Conservation (phyloP, 2,888 invertebrate genomes). For the Cheilosia variabilis region DNA sequence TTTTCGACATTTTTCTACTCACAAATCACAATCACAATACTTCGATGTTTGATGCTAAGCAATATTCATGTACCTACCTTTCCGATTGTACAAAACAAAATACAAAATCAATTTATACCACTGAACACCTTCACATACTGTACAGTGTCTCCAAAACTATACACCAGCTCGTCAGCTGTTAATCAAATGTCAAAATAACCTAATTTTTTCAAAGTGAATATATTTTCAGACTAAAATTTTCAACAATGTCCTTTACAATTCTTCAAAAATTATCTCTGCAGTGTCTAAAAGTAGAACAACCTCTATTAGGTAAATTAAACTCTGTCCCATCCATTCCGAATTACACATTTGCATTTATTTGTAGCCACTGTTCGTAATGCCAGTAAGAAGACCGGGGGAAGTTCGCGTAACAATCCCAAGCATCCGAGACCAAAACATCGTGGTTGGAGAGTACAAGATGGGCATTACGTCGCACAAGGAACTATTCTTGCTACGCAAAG, state of each 20-base stretch:
- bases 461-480: slow-evolving; percentile 87
- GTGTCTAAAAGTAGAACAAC: slow-evolving; percentile 80
- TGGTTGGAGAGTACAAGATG: slow-evolving; percentile 91
- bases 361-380: slow-evolving; percentile 85
- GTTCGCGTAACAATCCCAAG: slow-evolving; percentile 88
- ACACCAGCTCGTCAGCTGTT: slow-evolving; percentile 16
- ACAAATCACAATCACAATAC: too few species aligned
- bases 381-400: slow-evolving; percentile 90
- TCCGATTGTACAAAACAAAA: too few species aligned
- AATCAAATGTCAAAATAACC: slow-evolving; percentile 36
- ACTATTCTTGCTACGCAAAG: slow-evolving; percentile 89
- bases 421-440: slow-evolving; percentile 90
- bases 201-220: slow-evolving; percentile 1
- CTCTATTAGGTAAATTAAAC: slow-evolving; percentile 79
- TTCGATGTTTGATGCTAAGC: too few species aligned
- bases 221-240: not conserved
- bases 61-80: too few species aligned
- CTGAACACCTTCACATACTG: slow-evolving; percentile 27
- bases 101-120: not conserved
- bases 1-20: too few species aligned
- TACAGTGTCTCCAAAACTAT: slow-evolving; percentile 18
- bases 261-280: slow-evolving; percentile 80
- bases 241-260: slow-evolving; percentile 80
- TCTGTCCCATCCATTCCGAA: not conserved
- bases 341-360: not conserved